Evolutionary conservation across 2,113 vertebrate genomes (phyloP).

Genomic region (Gymnocephalus cernua): DNA sequence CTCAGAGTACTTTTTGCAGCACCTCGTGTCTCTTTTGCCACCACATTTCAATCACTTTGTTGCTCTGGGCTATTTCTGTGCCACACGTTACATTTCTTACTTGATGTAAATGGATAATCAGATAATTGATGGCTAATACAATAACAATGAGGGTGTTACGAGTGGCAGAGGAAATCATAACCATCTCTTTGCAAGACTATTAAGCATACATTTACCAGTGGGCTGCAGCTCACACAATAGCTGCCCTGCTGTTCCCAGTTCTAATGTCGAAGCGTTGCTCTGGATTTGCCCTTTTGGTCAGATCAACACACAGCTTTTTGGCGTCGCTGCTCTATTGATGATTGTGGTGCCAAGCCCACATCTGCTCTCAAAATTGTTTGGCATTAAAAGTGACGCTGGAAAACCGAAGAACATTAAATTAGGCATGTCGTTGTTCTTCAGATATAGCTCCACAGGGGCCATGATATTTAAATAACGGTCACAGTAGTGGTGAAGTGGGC

Average conservation of each 20-base stretch:
- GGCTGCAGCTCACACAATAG: slow-evolving; percentile 36
- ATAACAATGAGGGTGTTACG: slow-evolving; percentile 8
- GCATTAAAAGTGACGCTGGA: slow-evolving; percentile 17
- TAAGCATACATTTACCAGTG: slow-evolving; percentile 6
- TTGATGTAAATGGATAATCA: slow-evolving; percentile 16
- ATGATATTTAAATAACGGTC: slow-evolving; percentile 4
- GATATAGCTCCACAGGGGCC: neutral
- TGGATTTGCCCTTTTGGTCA: slow-evolving; percentile 9
- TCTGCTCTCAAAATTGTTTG: slow-evolving; percentile 39
- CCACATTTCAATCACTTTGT: neutral
- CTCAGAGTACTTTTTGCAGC: neutral
- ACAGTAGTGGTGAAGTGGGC: neutral
- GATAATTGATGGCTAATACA: neutral
- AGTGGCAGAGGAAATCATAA: slow-evolving; percentile 26
- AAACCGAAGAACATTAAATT: neutral
- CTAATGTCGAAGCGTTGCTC: slow-evolving; percentile 22
- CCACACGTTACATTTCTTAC: neutral
- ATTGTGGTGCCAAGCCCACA: slow-evolving; percentile 4
- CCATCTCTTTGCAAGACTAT: slow-evolving; percentile 10
- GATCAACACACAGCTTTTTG: neutral
- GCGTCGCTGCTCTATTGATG: slow-evolving; percentile 9
- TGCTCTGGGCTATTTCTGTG: neutral
- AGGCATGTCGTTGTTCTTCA: neutral
- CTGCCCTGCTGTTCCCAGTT: slow-evolving; percentile 9
- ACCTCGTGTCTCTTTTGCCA: neutral